Percentiles rank a stretch among this genome's conserved stretches.
Evolutionary conservation across 2,888 invertebrate genomes (phyloP).

Genomic region (Amiota mariae): DNA sequence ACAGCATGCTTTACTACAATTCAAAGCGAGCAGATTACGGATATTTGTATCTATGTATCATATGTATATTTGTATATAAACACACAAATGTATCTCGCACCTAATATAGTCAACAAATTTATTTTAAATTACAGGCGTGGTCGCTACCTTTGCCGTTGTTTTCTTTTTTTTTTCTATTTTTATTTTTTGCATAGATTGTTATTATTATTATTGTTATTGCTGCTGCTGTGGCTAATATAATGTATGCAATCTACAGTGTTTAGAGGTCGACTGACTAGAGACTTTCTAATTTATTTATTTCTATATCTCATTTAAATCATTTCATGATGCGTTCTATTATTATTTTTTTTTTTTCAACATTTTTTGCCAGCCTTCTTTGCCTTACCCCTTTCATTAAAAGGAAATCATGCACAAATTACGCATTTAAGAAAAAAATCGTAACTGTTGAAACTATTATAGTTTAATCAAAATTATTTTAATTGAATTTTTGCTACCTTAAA

Average conservation of each 20-base stretch:
- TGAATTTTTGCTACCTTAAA: background rate
- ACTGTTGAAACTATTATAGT: background rate
- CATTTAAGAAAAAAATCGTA: background rate
- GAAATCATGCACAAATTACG: no score
- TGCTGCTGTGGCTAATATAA: constrained; percentile 54
- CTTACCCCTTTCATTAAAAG: no score
- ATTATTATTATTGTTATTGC: constrained; percentile 41
- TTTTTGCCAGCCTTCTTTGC: background rate
- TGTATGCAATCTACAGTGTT: constrained; percentile 63
- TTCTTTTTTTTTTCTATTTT: constrained; percentile 44
- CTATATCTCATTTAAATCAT: constrained; percentile 27
- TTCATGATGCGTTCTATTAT: constrained; percentile 50
- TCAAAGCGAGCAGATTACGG: constrained; percentile 51
- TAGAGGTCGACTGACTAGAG: constrained; percentile 58
- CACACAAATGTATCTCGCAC: constrained; percentile 43
- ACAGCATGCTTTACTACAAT: constrained; percentile 45
- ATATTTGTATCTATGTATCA: constrained; percentile 37
- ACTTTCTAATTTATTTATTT: constrained; percentile 64
- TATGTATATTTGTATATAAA: constrained; percentile 17
- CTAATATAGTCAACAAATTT: constrained; percentile 66
- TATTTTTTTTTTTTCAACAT: background rate
- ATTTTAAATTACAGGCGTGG: constrained; percentile 67
- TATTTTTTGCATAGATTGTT: constrained; percentile 23
- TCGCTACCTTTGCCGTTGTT: constrained; percentile 56
- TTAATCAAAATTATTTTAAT: background rate